Percentiles rank a stretch among this genome's conserved stretches.
These are phyloP conservation scores for Sardinella longiceps DNA, from an alignment of 2,797 vertebrate species.

Conservation along the genomic window DNA sequence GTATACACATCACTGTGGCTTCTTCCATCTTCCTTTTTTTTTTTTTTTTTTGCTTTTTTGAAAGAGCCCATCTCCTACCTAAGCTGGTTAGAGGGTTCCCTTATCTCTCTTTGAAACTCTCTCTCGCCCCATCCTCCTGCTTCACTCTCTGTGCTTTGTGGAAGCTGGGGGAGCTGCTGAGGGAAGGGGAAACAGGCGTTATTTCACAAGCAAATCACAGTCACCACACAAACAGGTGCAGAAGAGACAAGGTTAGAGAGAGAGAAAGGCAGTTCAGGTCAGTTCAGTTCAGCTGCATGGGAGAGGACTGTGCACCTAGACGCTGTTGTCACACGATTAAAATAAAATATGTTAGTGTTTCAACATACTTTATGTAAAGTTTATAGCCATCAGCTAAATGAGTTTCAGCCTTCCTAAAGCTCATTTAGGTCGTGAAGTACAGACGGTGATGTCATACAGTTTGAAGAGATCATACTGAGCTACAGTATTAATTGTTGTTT, in stretches of 20 bases:
- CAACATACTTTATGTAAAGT: background rate
- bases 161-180: slow-evolving; percentile 85
- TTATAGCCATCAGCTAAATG: background rate
- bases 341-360: background rate
- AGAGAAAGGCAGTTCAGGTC: background rate
- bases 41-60: slow-evolving; percentile 51
- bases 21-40: slow-evolving; percentile 70
- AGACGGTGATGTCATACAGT: background rate
- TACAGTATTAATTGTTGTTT: background rate
- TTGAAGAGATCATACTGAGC: background rate
- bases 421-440: background rate
- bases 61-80: slow-evolving; percentile 88
- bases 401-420: background rate
- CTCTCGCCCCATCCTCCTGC: slow-evolving; percentile 85
- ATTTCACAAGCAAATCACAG: slow-evolving; percentile 71
- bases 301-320: background rate
- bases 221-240: slow-evolving; percentile 55
- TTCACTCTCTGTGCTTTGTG: slow-evolving; percentile 85
- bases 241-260: slow-evolving; percentile 21
- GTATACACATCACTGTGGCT: slow-evolving; percentile 59
- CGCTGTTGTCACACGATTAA: background rate
- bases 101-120: slow-evolving; percentile 84
- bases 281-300: background rate
- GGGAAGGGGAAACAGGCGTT: slow-evolving; percentile 84
- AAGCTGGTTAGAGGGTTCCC: slow-evolving; percentile 83